phyloP scores from a whole-genome alignment of 2,797 vertebrate genomes.

The Anguilla pacifica region DNA sequence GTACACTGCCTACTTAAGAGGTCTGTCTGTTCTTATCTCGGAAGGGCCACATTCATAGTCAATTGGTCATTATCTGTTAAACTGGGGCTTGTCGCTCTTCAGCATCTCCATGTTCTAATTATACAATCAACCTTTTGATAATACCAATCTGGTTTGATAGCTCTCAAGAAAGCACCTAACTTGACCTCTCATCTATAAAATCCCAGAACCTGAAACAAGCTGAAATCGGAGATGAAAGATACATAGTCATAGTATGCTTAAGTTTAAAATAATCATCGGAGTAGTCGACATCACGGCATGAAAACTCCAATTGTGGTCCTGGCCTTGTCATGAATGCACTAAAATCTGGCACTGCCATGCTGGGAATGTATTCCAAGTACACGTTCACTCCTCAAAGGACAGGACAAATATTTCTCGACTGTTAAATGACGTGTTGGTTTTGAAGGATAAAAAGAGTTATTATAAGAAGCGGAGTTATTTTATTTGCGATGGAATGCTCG shows the following conservation, averaged over 20 bases:
- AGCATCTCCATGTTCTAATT: background rate
- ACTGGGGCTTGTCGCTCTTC: background rate
- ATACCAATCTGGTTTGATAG: background rate
- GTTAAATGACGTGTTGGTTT: background rate
- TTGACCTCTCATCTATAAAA: background rate
- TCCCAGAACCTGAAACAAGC: background rate
- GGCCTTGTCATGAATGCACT: slow-evolving; percentile 18
- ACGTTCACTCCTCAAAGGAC: background rate
- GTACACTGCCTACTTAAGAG: background rate
- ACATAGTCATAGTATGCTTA: background rate
- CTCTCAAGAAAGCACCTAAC: background rate
- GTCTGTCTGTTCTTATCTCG: background rate
- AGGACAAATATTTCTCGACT: background rate
- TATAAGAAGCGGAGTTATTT: background rate
- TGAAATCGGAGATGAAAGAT: background rate
- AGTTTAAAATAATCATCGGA: background rate
- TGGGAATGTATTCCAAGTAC: slow-evolving; percentile 1
- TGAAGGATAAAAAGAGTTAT: background rate
- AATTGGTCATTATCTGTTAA: background rate
- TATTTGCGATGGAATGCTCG: background rate
- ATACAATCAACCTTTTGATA: background rate
- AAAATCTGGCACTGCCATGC: background rate
- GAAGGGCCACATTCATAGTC: background rate
- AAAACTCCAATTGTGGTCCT: background rate
- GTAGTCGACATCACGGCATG: background rate